Evolutionary conservation across 2,797 vertebrate genomes (phyloP).

Genomic region (Megaceryle alcyon): DNA sequence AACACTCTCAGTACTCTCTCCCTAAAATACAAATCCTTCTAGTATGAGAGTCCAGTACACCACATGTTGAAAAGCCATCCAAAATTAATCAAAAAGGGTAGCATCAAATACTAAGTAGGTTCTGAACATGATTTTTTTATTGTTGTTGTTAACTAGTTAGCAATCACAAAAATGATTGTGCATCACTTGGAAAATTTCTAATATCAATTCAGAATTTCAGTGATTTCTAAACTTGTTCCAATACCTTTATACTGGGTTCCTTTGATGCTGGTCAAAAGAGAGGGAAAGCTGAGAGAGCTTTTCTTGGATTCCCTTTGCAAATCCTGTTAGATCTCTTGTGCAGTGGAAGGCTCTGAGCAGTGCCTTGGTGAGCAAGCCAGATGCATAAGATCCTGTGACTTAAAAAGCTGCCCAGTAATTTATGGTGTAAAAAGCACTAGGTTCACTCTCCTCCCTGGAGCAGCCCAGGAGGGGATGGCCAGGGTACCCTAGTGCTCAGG

Average conservation of each 20-base stretch:
- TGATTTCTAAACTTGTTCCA: not conserved
- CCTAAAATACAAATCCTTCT: not conserved
- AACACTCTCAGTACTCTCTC: not conserved
- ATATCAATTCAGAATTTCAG: not conserved
- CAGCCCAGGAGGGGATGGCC: not conserved
- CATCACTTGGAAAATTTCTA: not conserved
- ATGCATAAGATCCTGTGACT: not conserved
- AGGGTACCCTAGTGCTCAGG: not conserved
- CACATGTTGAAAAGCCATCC: not conserved
- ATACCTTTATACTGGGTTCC: not conserved
- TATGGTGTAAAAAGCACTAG: not conserved
- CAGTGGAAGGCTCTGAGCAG: not conserved
- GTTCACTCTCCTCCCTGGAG: not conserved
- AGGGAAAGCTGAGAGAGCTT: not conserved
- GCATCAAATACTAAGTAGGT: not conserved
- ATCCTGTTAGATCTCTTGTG: rapidly evolving
- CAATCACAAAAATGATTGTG: not conserved
- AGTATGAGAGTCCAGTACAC: not conserved
- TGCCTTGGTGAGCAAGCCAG: not conserved
- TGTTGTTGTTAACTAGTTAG: not conserved
- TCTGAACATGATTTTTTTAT: not conserved
- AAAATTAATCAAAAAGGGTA: not conserved
- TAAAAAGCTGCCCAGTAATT: not conserved
- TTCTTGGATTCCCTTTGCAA: not conserved
- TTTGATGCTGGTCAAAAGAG: not conserved